These are phyloP conservation scores for Cryptocephalus moraei DNA, from an alignment of 2,888 invertebrate genomes.

Conservation along the genomic window DNA sequence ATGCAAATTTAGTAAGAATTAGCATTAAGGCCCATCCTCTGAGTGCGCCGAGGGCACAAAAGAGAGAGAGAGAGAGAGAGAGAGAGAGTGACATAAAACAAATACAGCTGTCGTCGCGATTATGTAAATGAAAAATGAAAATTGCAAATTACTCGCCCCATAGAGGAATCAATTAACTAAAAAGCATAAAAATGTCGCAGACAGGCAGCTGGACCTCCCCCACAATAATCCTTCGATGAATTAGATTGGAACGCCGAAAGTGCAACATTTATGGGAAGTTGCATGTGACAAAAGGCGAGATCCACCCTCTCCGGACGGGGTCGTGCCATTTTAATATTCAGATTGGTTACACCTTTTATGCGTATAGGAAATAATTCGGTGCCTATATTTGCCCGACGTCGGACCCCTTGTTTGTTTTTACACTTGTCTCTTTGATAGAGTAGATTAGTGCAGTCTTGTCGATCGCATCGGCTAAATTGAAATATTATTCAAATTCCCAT, in stretches of 20 bases:
- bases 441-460: constrained; percentile 27
- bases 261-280: constrained; percentile 35
- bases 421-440: constrained; percentile 38
- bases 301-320: constrained; percentile 6
- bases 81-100: constrained; percentile 7
- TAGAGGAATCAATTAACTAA: constrained; percentile 28
- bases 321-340: constrained; percentile 38
- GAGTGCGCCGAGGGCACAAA: no score
- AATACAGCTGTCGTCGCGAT: constrained; percentile 19
- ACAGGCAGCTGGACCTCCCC: constrained; percentile 38
- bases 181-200: constrained; percentile 35
- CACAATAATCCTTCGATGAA: constrained; percentile 35
- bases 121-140: constrained; percentile 24
- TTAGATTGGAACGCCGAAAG: constrained; percentile 9
- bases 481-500: constrained; percentile 22
- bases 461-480: constrained; percentile 19
- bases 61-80: no score
- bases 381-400: constrained; percentile 32
- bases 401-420: constrained; percentile 38
- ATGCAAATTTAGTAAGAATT: no score
- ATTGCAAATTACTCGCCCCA: constrained; percentile 25
- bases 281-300: constrained; percentile 33
- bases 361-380: constrained; percentile 40
- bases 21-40: no score
- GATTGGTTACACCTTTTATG: constrained; percentile 42